Conservation (phyloP, 1,140 invertebrate species). For the Lasioglossum baleicum region DNA sequence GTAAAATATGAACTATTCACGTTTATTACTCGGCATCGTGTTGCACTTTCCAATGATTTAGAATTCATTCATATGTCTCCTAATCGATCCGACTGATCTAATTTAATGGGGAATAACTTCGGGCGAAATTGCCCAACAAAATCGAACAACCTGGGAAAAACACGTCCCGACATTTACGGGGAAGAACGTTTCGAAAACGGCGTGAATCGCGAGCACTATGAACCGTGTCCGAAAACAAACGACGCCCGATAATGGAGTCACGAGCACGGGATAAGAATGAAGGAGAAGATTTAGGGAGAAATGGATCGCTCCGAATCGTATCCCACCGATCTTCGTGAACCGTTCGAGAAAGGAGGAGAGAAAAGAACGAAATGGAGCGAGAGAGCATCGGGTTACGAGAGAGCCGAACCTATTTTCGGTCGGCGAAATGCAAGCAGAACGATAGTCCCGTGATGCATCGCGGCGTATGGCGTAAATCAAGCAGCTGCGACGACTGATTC, state of each 20-base stretch:
- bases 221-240: conserved; percentile 52
- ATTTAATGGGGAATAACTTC: too few relatives aligned
- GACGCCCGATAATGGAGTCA: conserved; percentile 26
- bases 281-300: conserved; percentile 47
- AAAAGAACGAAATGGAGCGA: conserved; percentile 29
- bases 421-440: conserved; percentile 70
- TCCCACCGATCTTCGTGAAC: neutral
- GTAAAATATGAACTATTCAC: too few relatives aligned
- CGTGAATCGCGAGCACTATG: conserved; percentile 32
- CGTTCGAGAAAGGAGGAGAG: neutral
- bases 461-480: conserved; percentile 76
- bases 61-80: too few relatives aligned
- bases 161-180: too few relatives aligned
- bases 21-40: too few relatives aligned
- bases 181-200: neutral
- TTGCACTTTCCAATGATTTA: too few relatives aligned
- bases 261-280: conserved; percentile 40
- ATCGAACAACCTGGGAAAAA: too few relatives aligned
- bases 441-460: conserved; percentile 73
- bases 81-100: too few relatives aligned
- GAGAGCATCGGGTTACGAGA: conserved; percentile 56
- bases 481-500: conserved; percentile 74
- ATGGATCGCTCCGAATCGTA: conserved; percentile 21
- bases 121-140: too few relatives aligned
- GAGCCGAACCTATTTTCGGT: conserved; percentile 68